These are phyloP conservation scores for Villa cingulata DNA, from an alignment of 2,888 invertebrate species.

Conservation along the genomic window DNA sequence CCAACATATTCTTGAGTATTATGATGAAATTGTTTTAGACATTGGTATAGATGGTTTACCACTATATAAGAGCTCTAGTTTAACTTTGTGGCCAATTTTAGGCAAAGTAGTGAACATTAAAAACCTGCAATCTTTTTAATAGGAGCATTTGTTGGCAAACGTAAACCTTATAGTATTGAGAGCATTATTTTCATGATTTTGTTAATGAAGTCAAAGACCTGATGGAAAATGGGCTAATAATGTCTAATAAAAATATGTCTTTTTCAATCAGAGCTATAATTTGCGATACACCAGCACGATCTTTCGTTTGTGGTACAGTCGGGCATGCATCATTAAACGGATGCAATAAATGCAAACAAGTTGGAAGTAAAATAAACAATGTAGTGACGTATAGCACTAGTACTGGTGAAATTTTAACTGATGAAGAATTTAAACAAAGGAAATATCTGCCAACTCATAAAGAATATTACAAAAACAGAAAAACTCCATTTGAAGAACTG, in stretches of 20 bases:
- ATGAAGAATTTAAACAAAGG: no score
- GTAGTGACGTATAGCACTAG: no score
- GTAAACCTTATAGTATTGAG: constrained; percentile 4
- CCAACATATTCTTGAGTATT: no score
- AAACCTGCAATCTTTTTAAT: constrained; percentile 7
- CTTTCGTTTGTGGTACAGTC: background rate
- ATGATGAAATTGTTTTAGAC: no score
- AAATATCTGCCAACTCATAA: no score
- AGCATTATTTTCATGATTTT: constrained; percentile 7
- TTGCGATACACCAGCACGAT: constrained; percentile 12
- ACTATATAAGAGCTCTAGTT: constrained; percentile 11
- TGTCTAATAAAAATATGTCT: constrained; percentile 3
- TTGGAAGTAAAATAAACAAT: no score
- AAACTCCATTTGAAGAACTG: no score
- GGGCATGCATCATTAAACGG: no score
- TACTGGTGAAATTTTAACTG: no score
- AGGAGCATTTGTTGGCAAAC: constrained; percentile 7
- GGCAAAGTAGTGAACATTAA: constrained; percentile 8
- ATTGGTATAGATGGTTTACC: constrained; percentile 5
- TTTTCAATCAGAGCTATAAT: constrained; percentile 11
- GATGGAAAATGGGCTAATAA: background rate
- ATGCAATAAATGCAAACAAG: no score
- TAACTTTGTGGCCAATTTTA: constrained; percentile 12
- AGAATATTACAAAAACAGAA: no score
- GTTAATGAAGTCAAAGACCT: constrained; percentile 4